Percentiles rank a stretch among this genome's conserved stretches.
Evolutionary conservation across 2,113 vertebrate genomes (phyloP).

Genomic region (Sinocyclocheilus anshuiensis): DNA sequence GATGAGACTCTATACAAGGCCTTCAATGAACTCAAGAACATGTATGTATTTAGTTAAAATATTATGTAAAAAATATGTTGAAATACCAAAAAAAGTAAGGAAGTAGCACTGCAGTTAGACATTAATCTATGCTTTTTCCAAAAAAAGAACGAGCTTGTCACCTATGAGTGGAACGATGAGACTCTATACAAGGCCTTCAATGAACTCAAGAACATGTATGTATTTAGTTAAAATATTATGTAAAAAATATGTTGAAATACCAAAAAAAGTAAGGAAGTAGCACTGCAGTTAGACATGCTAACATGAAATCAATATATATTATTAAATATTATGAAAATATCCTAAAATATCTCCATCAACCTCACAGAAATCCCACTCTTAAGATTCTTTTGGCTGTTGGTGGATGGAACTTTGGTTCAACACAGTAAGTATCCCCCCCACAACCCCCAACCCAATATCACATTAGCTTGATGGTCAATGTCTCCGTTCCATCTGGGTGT

Average conservation of each 20-base stretch:
- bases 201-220: conserved; percentile 77
- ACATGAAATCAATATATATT: not conserved
- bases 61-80: not conserved
- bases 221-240: not conserved
- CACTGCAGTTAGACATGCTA: not conserved
- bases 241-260: not conserved
- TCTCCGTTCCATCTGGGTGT: not conserved
- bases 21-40: conserved; percentile 81
- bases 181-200: conserved; percentile 83
- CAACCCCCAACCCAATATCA: not conserved
- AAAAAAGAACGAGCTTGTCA: conserved; percentile 77
- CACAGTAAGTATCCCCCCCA: too few relatives aligned
- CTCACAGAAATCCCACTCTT: conserved; percentile 78
- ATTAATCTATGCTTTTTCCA: conserved; percentile 89
- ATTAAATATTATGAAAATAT: not conserved
- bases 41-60: conserved; percentile 63
- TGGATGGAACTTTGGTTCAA: conserved; percentile 85
- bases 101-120: too few relatives aligned
- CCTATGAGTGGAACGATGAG: conserved; percentile 83
- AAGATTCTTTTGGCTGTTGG: conserved; percentile 86
- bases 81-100: too few relatives aligned
- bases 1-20: conserved; percentile 81
- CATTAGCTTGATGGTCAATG: not conserved
- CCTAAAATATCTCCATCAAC: not conserved
- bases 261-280: not conserved